Conservation (phyloP, 2,113 vertebrate genomes). For the Crypturellus undulatus region DNA sequence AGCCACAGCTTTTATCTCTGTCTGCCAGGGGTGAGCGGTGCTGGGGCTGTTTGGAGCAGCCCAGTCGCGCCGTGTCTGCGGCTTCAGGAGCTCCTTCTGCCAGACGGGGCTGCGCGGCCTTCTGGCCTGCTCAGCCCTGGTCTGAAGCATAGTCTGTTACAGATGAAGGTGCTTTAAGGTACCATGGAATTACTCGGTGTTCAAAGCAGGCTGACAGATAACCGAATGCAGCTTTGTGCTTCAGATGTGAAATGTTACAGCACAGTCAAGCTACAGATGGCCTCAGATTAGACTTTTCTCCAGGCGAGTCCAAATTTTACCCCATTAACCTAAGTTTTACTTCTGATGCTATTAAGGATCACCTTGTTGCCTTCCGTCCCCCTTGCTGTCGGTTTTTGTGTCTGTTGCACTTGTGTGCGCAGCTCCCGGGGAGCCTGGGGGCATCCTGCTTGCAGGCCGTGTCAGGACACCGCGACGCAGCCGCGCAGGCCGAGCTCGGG, state of each 20-base stretch:
- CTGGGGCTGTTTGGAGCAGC: background rate
- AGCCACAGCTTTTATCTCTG: background rate
- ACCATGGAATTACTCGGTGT: background rate
- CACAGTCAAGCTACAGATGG: background rate
- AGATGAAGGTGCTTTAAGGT: background rate
- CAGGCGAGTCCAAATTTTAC: background rate
- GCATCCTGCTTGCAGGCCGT: slow-evolving; percentile 4
- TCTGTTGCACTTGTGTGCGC: slow-evolving; percentile 28
- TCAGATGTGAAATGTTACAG: background rate
- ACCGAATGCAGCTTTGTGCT: background rate
- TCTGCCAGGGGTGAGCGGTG: background rate
- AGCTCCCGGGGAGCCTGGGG: slow-evolving; percentile 60
- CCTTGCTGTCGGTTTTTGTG: background rate
- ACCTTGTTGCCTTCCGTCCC: background rate
- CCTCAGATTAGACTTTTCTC: background rate
- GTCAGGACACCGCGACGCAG: background rate
- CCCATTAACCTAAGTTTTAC: background rate
- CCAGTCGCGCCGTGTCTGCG: background rate
- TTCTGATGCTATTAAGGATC: background rate
- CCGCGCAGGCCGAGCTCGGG: slow-evolving; percentile 59
- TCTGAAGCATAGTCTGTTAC: background rate
- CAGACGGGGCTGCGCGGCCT: background rate
- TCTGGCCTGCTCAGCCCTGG: background rate
- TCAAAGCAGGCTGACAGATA: background rate
- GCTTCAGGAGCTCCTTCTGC: background rate